Evolutionary conservation across 2,113 vertebrate species (phyloP), one percentile per base, ranked within the genome.

Genomic region (Cepphus grylle): DNA sequence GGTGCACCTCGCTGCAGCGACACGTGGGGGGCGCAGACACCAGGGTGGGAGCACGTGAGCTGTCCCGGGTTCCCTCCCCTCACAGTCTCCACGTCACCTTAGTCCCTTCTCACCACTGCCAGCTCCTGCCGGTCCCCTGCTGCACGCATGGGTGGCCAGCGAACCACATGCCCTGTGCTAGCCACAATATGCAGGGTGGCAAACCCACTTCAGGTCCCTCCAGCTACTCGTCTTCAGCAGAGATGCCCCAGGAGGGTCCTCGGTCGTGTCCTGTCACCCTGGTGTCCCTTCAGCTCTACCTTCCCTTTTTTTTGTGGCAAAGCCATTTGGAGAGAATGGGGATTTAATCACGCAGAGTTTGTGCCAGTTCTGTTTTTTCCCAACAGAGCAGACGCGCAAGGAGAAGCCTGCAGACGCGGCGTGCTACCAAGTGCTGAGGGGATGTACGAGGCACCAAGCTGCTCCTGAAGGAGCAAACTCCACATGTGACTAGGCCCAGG

Each of bases 61-160:
- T 72, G 38, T 6, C 69, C 62, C 3, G 0, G 10, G 2, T 15
- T 38, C 47, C 42, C 42, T 52, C 16, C 38, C 47, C 56, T 66
- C 0, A 0, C n/a, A 25, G 47, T 20, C n/a, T 40, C 27, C 45
- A 27, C 11, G 5, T 23, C 49, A 7, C 3, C 5, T 52, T n/a
- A 20, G 38, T 56, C 58, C 70, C 43, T 40, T 53, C 34, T 55
- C 18, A 32, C 29, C n/a, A 9, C 29, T 36, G 36, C 30, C 66
- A 58, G 21, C 0, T 26, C 15, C 18, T 7, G 12, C 11, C 1
- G 4, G n/a, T 16, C n/a, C 34, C 66, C 82, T 26, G 45, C 45
- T 11, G 1, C 20, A 15, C 2, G 2, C 18, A 1, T 5, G 0
- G 3, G 38, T 1, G 4, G 22, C 32, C 38, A 2, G 23, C 2